Conservation (phyloP, 2,888 invertebrate species). For the Campopleginae sp. region DNA sequence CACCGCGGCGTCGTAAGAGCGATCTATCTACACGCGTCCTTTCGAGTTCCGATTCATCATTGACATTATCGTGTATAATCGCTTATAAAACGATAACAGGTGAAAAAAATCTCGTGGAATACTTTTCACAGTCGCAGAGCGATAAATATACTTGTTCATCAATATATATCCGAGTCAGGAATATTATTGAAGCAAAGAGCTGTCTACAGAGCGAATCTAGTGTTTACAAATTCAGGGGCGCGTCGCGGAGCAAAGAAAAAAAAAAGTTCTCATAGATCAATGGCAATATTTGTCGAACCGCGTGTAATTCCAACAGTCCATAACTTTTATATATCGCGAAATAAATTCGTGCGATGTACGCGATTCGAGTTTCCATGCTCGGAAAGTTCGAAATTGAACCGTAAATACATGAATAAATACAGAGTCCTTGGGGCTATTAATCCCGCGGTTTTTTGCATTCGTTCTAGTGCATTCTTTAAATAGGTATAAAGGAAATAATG, state of each 20-base stretch:
- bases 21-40: neutral
- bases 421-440: neutral
- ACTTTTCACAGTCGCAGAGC: neutral
- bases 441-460: neutral
- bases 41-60: neutral
- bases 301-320: conserved; percentile 1
- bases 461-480: conserved; percentile 28
- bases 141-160: neutral
- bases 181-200: neutral
- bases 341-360: conserved; percentile 3
- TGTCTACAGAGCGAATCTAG: neutral
- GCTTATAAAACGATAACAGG: conserved; percentile 1
- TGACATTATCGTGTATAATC: conserved; percentile 4
- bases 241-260: neutral
- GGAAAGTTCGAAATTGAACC: neutral
- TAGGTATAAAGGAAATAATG: neutral
- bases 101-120: neutral
- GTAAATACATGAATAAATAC: conserved; percentile 29
- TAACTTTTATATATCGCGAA: neutral
- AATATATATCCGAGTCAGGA: neutral
- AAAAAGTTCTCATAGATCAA: conserved; percentile 8
- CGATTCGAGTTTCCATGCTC: neutral
- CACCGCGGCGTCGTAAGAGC: neutral
- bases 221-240: conserved; percentile 14
- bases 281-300: conserved; percentile 11